phyloP scores from a whole-genome alignment of 1,140 invertebrate genomes.

The Spodoptera litura region DNA sequence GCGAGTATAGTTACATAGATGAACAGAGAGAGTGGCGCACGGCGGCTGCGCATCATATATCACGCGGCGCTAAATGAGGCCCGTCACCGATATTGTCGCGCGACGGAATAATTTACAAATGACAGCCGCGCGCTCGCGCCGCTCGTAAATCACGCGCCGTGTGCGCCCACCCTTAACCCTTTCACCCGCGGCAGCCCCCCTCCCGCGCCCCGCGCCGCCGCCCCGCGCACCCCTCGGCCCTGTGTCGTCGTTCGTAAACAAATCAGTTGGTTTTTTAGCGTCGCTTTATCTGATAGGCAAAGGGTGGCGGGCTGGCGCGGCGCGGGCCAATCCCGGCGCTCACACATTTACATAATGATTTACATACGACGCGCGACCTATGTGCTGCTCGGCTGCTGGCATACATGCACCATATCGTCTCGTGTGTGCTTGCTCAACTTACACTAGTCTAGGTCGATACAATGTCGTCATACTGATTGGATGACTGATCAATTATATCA shows the following conservation, averaged over 20 bases:
- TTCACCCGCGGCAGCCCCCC: slow-evolving; percentile 38
- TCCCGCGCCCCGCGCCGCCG: slow-evolving; percentile 35
- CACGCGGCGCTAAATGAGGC: slow-evolving; percentile 68
- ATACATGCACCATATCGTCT: too few relatives aligned
- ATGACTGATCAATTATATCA: not conserved
- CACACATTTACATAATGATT: slow-evolving; percentile 42
- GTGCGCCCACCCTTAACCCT: slow-evolving; percentile 55
- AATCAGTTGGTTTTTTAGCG: slow-evolving; percentile 43
- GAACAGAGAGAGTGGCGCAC: not conserved
- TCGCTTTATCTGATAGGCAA: slow-evolving; percentile 32
- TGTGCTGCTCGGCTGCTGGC: not conserved
- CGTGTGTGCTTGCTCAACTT: too few relatives aligned
- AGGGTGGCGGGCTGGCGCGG: not conserved
- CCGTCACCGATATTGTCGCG: slow-evolving; percentile 61
- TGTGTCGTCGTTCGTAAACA: slow-evolving; percentile 2
- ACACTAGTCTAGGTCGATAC: too few relatives aligned
- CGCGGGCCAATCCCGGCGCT: slow-evolving; percentile 45
- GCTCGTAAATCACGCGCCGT: slow-evolving; percentile 55
- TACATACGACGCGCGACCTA: slow-evolving; percentile 1
- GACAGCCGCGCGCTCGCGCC: slow-evolving; percentile 36
- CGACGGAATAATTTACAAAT: slow-evolving; percentile 56
- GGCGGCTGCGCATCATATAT: slow-evolving; percentile 58
- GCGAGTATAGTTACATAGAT: too few relatives aligned
- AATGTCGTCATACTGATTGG: not conserved
- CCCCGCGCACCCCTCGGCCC: slow-evolving; percentile 39